A percentile compares a stretch with the other conserved stretches of the same genome.
Conservation (phyloP, 2,797 vertebrate genomes). For the Chloroceryle amazona region DNA sequence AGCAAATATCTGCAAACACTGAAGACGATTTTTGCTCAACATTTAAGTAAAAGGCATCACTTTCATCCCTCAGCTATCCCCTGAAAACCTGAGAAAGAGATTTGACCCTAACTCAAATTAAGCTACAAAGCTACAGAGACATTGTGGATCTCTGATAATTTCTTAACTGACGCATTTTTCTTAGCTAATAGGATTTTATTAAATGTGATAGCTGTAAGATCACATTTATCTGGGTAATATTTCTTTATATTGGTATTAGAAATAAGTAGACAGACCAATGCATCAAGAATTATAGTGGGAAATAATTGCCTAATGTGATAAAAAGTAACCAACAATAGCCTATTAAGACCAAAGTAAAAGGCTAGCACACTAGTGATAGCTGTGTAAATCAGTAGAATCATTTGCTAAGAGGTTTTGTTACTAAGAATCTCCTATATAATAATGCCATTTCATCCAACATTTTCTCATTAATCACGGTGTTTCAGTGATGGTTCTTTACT, state of each 20-base stretch:
- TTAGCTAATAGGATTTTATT: constrained; percentile 43
- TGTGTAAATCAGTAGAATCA: background rate
- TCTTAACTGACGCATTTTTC: constrained; percentile 31
- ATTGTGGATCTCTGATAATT: constrained; percentile 27
- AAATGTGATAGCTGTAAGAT: constrained; percentile 20
- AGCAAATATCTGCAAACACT: background rate
- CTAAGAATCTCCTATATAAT: background rate
- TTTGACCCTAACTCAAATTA: background rate
- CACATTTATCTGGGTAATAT: constrained; percentile 11
- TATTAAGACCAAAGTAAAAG: background rate
- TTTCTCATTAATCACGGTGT: background rate
- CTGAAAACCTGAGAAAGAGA: background rate
- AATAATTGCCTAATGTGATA: background rate
- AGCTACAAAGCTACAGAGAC: background rate
- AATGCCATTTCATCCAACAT: background rate
- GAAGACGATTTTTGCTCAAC: background rate
- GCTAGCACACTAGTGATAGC: background rate
- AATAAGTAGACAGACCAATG: constrained; percentile 5
- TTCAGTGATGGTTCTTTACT: background rate
- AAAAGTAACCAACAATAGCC: background rate
- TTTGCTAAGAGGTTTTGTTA: background rate
- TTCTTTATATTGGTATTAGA: constrained; percentile 40
- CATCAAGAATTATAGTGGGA: background rate
- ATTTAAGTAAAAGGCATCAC: background rate
- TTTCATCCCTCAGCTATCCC: background rate